Percentiles rank a stretch among this genome's conserved stretches.
Evolutionary conservation across 92 coral and sea anemone species (phyloP).

Genomic region (Actinernus sp.): DNA sequence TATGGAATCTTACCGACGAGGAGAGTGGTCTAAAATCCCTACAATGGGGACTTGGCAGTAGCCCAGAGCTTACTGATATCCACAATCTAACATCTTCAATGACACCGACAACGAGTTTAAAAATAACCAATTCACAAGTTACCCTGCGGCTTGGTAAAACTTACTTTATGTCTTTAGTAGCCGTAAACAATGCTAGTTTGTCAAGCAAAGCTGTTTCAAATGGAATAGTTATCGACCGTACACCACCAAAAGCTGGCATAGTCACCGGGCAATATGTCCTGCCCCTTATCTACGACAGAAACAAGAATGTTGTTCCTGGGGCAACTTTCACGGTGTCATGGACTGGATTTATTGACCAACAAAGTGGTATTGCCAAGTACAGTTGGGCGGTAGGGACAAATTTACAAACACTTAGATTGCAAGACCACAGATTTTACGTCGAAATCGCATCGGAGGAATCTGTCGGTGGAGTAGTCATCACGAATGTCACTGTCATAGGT

Average conservation of each 20-base stretch:
- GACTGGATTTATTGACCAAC: constrained; percentile 87
- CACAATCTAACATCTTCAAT: constrained; percentile 48
- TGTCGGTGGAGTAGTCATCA: constrained; percentile 78
- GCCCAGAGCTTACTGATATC: constrained; percentile 65
- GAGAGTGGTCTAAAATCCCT: constrained; percentile 76
- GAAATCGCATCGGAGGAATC: constrained; percentile 57
- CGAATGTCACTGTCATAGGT: constrained; percentile 69
- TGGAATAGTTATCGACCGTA: constrained; percentile 86
- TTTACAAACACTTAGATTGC: constrained; percentile 7
- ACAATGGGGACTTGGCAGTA: constrained; percentile 83
- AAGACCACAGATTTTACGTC: constrained; percentile 44
- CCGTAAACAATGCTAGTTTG: constrained; percentile 71
- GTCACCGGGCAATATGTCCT: constrained; percentile 76
- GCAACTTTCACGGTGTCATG: constrained; percentile 83
- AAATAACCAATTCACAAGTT: constrained; percentile 27
- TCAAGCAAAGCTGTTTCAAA: constrained; percentile 70
- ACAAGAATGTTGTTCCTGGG: constrained; percentile 67
- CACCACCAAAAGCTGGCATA: constrained; percentile 77
- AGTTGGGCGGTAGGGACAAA: constrained; percentile 85
- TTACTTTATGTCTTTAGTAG: constrained; percentile 73
- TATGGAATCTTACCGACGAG: constrained; percentile 68
- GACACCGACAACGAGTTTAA: constrained; percentile 7
- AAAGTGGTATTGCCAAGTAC: constrained; percentile 81
- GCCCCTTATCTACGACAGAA: constrained; percentile 81
- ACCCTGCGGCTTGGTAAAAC: constrained; percentile 74